Conservation (phyloP, 2,888 invertebrate genomes). For the Ypsolopha sequella region DNA sequence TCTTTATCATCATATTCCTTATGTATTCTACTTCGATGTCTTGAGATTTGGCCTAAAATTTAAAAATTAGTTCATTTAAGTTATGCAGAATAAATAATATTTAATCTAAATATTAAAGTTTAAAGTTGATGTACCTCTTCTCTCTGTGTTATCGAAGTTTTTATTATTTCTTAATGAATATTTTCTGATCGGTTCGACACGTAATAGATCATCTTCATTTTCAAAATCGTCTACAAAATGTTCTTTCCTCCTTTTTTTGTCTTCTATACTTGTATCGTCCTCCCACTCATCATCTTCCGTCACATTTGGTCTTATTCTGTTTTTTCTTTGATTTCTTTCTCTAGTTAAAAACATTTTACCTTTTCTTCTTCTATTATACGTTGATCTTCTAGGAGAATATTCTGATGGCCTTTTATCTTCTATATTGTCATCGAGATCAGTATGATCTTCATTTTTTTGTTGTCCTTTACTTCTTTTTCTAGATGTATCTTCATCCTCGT, state of each 20-base stretch:
- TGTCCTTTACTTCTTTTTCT: slow-evolving; percentile 6
- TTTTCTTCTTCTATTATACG: not conserved
- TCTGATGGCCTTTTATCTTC: not conserved
- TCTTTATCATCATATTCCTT: too few relatives aligned
- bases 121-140: too few relatives aligned
- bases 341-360: not conserved
- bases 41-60: too few relatives aligned
- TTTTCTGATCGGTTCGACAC: not conserved
- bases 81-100: too few relatives aligned
- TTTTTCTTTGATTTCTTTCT: slow-evolving; percentile 5
- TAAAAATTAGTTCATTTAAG: too few relatives aligned
- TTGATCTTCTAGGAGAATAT: not conserved
- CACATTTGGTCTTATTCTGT: not conserved
- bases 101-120: too few relatives aligned
- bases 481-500: slow-evolving; percentile 7
- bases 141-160: too few relatives aligned
- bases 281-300: not conserved
- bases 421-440: slow-evolving; percentile 1
- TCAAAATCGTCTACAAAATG: too few relatives aligned
- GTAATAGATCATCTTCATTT: not conserved
- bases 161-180: too few relatives aligned
- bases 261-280: not conserved
- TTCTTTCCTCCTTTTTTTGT: too few relatives aligned
- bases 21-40: too few relatives aligned
- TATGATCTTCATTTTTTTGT: slow-evolving; percentile 9